Conservation (phyloP, 2,797 vertebrate species). For the Neomorphus geoffroyi region DNA sequence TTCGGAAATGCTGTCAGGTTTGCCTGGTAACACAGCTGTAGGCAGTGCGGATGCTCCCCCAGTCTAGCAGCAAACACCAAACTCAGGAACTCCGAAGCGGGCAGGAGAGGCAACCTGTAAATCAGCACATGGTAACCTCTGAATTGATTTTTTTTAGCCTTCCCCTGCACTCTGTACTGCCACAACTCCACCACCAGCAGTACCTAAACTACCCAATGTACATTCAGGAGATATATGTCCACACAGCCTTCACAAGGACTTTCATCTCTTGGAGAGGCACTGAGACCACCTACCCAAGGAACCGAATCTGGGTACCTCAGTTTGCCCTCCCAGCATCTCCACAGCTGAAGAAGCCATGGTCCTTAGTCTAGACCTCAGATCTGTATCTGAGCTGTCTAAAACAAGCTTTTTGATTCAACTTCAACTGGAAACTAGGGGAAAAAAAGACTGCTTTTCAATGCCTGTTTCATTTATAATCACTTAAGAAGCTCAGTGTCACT, state of each 20-base stretch:
- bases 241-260: neutral
- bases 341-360: neutral
- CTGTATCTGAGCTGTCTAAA: neutral
- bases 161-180: neutral
- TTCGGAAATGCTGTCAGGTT: neutral
- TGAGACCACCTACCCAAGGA: neutral
- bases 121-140: neutral
- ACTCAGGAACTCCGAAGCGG: fast-evolving
- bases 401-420: neutral
- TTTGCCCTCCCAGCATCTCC: neutral
- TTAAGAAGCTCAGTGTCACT: neutral
- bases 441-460: neutral
- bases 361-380: neutral
- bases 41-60: neutral
- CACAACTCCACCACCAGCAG: neutral
- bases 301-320: neutral
- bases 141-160: neutral
- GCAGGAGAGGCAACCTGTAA: neutral
- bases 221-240: neutral
- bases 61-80: neutral
- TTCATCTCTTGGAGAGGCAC: neutral
- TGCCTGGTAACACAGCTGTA: neutral
- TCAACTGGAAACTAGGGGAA: neutral
- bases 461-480: neutral
- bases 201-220: neutral